Evolutionary conservation across 2,113 vertebrate species (phyloP), one percentile per base, ranked within the genome.

Genomic region (Silurus asotus): DNA sequence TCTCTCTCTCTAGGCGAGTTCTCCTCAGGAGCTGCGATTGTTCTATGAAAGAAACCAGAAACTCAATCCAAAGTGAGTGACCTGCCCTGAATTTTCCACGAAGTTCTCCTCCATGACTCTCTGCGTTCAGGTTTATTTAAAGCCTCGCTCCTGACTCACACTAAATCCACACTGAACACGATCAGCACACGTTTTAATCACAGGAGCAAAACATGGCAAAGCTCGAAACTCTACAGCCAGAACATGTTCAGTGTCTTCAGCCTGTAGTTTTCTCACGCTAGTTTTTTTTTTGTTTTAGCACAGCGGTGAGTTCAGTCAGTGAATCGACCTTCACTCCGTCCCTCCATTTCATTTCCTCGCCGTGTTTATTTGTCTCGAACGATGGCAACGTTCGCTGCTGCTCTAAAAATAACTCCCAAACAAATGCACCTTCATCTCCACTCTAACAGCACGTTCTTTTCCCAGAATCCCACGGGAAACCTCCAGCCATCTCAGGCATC

Each of bases 11-110:
- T 87, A 99, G 98, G 98, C 98, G 87, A 98, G 96, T 93, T 97
- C 96, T 78, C 98, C 98, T 0, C 97, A 99, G 90, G 97, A 99
- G 88, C 96, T 99, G 49, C 96, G 97, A 17, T 94, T 97, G 80
- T 98, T 96, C 93, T 99, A 99, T 4, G 97, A 98, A 94, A 98
- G 96, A 94, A 97, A 97, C 94, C 96, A 95, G 94, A 97, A 92
- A 56, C 94, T 99, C 85, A 93, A 95, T 88, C 98, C 98, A 58
- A 96, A 93, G 97, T 99, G 91, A 96, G 97, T 91, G 20, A 25
- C 80, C 45, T 75, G 59, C 25, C 3, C 28, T 1, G 23, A 37
- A 10, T 51, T 48, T 48, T 74, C 59, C 64, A 10, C 23, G 4
- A 23, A 59, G 25, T 8, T 13, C 20, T 56, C 23, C 23, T 37